phyloP scores from a whole-genome alignment of 2,888 invertebrate species.

The Lochmaea capreae region DNA sequence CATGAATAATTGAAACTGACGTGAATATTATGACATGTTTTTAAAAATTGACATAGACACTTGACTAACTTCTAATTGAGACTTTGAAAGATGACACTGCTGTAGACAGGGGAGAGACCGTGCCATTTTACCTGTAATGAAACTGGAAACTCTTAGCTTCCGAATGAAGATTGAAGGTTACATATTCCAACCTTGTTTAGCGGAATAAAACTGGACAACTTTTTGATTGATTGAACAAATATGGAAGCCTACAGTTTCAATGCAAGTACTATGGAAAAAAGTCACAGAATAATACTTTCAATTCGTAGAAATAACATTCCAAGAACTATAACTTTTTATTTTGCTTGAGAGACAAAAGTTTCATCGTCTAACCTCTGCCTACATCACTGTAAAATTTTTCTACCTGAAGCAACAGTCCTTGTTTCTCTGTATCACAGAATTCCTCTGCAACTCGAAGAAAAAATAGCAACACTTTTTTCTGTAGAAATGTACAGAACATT shows the following conservation, averaged over 20 bases:
- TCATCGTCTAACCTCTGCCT: background rate
- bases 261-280: background rate
- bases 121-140: too few relatives aligned
- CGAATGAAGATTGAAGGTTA: too few relatives aligned
- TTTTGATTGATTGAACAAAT: too few relatives aligned
- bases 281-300: background rate
- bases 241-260: background rate
- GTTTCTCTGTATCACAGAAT: constrained; percentile 67
- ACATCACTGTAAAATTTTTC: constrained; percentile 34
- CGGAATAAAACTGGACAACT: too few relatives aligned
- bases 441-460: constrained; percentile 62
- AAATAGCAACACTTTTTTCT: constrained; percentile 36
- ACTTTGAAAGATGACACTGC: constrained; percentile 13
- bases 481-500: constrained; percentile 26
- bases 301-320: background rate
- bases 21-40: constrained; percentile 12
- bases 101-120: constrained; percentile 4
- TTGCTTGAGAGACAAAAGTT: background rate
- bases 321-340: too few relatives aligned
- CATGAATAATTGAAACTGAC: background rate
- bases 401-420: constrained; percentile 64
- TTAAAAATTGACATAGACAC: constrained; percentile 30
- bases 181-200: too few relatives aligned
- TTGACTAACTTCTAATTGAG: constrained; percentile 29
- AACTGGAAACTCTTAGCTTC: too few relatives aligned